Evolutionary conservation across 2,113 vertebrate genomes (phyloP).

Genomic region (Phaethon lepturus): DNA sequence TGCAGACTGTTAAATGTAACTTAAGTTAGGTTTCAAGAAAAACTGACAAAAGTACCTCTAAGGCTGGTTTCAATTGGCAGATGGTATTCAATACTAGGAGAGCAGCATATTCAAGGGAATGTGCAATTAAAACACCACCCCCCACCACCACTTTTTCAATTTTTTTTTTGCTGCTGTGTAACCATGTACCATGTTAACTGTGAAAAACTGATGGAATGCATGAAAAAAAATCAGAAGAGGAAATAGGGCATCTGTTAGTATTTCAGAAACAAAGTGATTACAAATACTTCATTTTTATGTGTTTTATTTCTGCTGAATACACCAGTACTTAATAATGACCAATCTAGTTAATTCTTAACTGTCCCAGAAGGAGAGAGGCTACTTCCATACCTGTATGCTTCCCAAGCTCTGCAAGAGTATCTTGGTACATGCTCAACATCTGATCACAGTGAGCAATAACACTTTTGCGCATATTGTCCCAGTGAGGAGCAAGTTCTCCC

Average conservation of each 20-base stretch:
- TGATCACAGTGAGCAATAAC: slow-evolving; percentile 92
- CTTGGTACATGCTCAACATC: slow-evolving; percentile 90
- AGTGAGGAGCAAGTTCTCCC: slow-evolving; percentile 96
- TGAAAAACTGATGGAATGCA: not conserved
- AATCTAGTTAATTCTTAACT: not conserved
- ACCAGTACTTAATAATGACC: not conserved
- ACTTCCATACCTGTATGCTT: slow-evolving; percentile 86
- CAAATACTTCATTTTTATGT: not conserved
- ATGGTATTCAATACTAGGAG: not conserved
- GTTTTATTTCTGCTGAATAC: not conserved
- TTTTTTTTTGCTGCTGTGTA: not conserved
- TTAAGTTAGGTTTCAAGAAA: not conserved
- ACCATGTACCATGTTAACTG: not conserved
- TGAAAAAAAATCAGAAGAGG: not conserved
- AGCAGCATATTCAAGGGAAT: not conserved
- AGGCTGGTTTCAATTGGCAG: not conserved
- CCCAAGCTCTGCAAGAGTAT: slow-evolving; percentile 89
- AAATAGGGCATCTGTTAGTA: not conserved
- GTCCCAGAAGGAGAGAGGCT: not conserved
- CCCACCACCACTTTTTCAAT: fast-evolving
- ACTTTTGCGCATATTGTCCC: slow-evolving; percentile 94
- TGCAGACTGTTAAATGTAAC: not conserved
- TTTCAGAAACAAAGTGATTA: not conserved
- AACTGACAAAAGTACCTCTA: not conserved
- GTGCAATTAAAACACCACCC: not conserved